Evolutionary conservation across 1,140 invertebrate species (phyloP).

Genomic region (Drosophila fuyamai): DNA sequence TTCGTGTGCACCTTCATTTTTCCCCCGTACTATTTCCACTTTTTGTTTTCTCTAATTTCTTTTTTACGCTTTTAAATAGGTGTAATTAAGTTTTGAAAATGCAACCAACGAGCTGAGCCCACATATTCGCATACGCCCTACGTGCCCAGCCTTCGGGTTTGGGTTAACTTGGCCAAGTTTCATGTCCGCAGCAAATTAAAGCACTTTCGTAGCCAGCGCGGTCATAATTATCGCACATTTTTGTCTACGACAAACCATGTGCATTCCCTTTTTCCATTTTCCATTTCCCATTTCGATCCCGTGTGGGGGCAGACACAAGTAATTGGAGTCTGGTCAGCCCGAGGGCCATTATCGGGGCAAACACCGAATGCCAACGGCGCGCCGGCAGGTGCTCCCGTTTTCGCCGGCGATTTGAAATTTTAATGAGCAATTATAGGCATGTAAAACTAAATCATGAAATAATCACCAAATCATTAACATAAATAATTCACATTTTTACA

Average conservation of each 20-base stretch:
- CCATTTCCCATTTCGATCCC: conserved; percentile 9
- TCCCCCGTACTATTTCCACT: conserved; percentile 20
- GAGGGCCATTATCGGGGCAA: conserved; percentile 31
- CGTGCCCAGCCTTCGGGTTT: conserved; percentile 52
- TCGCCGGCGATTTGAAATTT: conserved; percentile 54
- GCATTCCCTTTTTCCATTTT: conserved; percentile 33
- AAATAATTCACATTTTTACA: conserved; percentile 66
- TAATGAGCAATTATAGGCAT: conserved; percentile 71
- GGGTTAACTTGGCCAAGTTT: conserved; percentile 44
- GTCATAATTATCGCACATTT: conserved; percentile 70
- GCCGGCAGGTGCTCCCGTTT: conserved; percentile 33
- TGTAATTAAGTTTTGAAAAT: conserved; percentile 74
- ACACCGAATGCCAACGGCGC: conserved; percentile 3
- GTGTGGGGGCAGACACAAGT: conserved; percentile 35
- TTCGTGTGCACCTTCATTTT: conserved; percentile 17
- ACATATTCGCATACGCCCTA: conserved; percentile 31
- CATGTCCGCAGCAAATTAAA: conserved; percentile 73
- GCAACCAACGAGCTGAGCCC: conserved; percentile 11
- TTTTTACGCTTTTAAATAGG: conserved; percentile 74
- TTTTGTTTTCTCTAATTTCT: conserved; percentile 48
- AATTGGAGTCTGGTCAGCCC: conserved; percentile 44
- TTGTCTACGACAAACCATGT: conserved; percentile 54
- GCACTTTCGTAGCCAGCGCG: conserved; percentile 26
- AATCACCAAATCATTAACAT: conserved; percentile 71
- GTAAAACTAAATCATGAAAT: conserved; percentile 65